Base-by-base conservation (phyloP, 2,888 invertebrate genomes). In the Sinotaia quadrata region DNA sequence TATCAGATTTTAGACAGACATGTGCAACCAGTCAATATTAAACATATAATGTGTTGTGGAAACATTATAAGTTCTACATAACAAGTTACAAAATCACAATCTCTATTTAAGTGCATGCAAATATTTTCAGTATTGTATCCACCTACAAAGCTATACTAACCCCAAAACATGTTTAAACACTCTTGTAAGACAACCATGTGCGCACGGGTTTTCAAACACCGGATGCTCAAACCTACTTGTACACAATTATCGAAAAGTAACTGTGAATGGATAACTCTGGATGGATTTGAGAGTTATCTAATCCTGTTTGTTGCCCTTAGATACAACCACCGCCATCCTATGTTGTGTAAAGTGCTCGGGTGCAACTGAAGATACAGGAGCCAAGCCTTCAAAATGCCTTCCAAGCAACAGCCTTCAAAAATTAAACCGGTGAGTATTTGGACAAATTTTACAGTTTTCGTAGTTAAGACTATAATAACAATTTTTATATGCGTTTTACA, bases 101-200 rank as follows among this genome's bases (percentile, higher is more conserved):
- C n/a, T n/a, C n/a, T n/a, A n/a, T n/a, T n/a, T n/a, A n/a, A n/a
- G n/a, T n/a, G n/a, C n/a, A n/a, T n/a, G n/a, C n/a, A 41, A 41
- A 41, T 41, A 41, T 41, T 41, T 12, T n/a, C n/a, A n/a, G 41
- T 12, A 41, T 41, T n/a, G 3, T 41, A n/a, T 41, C 41, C n/a
- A 41, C 1, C 41, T n/a, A 41, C 3, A 41, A 41, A 41, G 15
- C 36, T 51, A 21, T 47, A 33, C 75, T 60, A 71, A 81, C 81
- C 83, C 81, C 83, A 83, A 78, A 83, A 83, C 83, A 83, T 83
- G 74, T 77, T 80, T 54, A 62, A 57, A 27, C 72, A 49, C 73
- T 79, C 79, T 54, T 68, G 74, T 21, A 70, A 41, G 15, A 66
- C 36, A 27, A 72, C 69, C 67, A 74, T 71, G 70, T 61, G 49